Evolutionary conservation across 2,797 vertebrate species (phyloP).

Genomic region (Epinephelus malabaricus): DNA sequence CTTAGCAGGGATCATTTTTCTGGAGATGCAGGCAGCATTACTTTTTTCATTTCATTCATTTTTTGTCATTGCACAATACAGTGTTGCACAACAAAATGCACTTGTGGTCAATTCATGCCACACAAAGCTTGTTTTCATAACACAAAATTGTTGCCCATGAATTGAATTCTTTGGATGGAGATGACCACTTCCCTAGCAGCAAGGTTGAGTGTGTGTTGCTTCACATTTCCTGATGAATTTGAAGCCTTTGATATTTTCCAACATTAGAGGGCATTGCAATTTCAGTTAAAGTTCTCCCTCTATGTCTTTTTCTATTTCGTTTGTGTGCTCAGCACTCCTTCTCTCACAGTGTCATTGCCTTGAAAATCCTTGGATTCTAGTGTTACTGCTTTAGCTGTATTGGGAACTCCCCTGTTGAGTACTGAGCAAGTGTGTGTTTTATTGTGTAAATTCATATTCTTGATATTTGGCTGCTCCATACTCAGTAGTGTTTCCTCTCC

Average conservation of each 20-base stretch:
- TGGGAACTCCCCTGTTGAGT: slow-evolving; percentile 17
- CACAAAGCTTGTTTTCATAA: slow-evolving; percentile 10
- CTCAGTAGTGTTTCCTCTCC: slow-evolving; percentile 7
- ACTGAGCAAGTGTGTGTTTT: slow-evolving; percentile 12
- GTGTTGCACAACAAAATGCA: too few species aligned
- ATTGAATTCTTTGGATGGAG: slow-evolving; percentile 18
- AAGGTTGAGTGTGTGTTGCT: slow-evolving; percentile 16
- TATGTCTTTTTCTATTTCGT: background rate
- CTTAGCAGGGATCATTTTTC: background rate
- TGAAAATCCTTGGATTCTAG: background rate
- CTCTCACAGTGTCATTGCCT: background rate
- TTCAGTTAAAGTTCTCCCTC: slow-evolving; percentile 12
- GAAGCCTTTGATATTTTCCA: slow-evolving; percentile 39
- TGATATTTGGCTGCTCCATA: slow-evolving; percentile 17
- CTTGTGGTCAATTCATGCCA: too few species aligned
- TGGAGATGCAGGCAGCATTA: slow-evolving; percentile 2
- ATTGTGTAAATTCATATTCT: slow-evolving; percentile 10
- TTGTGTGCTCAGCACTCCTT: slow-evolving; percentile 7
- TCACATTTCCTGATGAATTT: slow-evolving; percentile 41
- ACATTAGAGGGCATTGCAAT: slow-evolving; percentile 35
- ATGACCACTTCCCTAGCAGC: slow-evolving; percentile 1
- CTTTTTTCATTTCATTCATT: background rate
- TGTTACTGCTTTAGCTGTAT: slow-evolving; percentile 1
- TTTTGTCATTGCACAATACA: too few species aligned
- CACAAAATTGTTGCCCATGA: slow-evolving; percentile 1